phyloP scores from a whole-genome alignment of 1,140 invertebrate species.

The Euura lappo region DNA sequence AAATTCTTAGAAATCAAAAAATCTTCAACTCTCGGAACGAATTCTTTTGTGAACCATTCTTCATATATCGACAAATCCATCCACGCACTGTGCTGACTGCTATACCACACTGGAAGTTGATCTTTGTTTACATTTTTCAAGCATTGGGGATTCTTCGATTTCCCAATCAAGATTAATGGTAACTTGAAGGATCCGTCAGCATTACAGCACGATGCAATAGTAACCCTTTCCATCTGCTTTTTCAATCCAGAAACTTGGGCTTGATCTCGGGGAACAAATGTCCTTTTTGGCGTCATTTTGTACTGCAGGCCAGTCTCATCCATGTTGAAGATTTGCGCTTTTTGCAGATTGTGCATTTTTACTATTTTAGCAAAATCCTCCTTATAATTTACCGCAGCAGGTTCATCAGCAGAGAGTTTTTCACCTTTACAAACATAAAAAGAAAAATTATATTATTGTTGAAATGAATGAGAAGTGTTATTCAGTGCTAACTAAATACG shows the following conservation, averaged over 20 bases:
- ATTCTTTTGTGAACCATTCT: slow-evolving; percentile 36
- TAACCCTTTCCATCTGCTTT: slow-evolving; percentile 26
- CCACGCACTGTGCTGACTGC: slow-evolving; percentile 32
- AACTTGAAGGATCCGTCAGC: no score
- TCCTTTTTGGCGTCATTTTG: slow-evolving; percentile 20
- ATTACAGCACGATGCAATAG: slow-evolving; percentile 26
- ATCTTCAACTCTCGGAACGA: slow-evolving; percentile 32
- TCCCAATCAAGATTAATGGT: slow-evolving; percentile 32
- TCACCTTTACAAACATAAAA: neutral
- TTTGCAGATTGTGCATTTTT: slow-evolving; percentile 10
- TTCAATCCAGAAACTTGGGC: no score
- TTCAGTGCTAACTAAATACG: no score
- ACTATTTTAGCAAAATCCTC: slow-evolving; percentile 13
- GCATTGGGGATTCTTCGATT: slow-evolving; percentile 33
- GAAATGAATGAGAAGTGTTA: no score
- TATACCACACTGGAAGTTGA: slow-evolving; percentile 34
- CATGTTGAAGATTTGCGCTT: slow-evolving; percentile 28
- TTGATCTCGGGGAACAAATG: slow-evolving; percentile 14
- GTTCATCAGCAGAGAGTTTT: slow-evolving; percentile 14
- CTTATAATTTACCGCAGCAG: slow-evolving; percentile 13
- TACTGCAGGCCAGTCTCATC: slow-evolving; percentile 29
- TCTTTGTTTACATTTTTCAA: slow-evolving; percentile 29
- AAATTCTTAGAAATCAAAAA: slow-evolving; percentile 28
- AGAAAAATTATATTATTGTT: no score
- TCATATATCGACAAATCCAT: slow-evolving; percentile 32